Evolutionary conservation across 2,888 invertebrate genomes (phyloP), one percentile per base, ranked within the genome.

Genomic region (Pollenia griseotomentosa): DNA sequence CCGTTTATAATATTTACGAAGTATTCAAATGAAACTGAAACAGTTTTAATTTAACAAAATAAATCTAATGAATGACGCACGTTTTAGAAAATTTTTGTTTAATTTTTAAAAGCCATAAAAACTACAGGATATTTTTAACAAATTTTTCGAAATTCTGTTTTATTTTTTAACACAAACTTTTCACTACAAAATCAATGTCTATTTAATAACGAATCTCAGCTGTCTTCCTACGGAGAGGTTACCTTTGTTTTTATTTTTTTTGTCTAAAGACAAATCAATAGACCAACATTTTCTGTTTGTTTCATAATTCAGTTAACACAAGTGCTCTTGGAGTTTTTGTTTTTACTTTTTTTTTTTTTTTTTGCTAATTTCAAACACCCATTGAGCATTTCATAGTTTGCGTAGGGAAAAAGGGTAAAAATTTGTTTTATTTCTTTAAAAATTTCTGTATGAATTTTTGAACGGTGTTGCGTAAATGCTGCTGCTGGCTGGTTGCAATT

Each of bases 371-470:
- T 66, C 70, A 59, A 53, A 59, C 74, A 77, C 77, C 81, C 87
- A 77, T 55, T 61, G 82, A 75, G 81, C 61, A 65, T 68, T 23
- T 57, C 68, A 73, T 82, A 40, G 78, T 73, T 83, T 74, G 46
- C 66, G 46, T 66, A 53, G 4, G 59, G 79, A 74, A 75, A 85
- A 87, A 84, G 87, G 87, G 87, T 84, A 84, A 87, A 83, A 51
- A 53, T 48, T 73, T 59, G 14, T 74, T 84, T 84, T 3, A 8
- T 48, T 68, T 74, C 46, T 12, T 23, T 2, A 23, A 23, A 55
- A 48, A 44, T n/a, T 84, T 78, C 42, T 73, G 23, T 78, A 73
- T 51, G 40, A 65, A 61, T 51, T 77, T 57, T 46, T 51, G 12
- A 51, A 48, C 4, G 19, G 59, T 74, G 74, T 55, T 74, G 70